Base-by-base conservation (phyloP, 2,888 invertebrate genomes). In the Caenorhabditis plicata region DNA sequence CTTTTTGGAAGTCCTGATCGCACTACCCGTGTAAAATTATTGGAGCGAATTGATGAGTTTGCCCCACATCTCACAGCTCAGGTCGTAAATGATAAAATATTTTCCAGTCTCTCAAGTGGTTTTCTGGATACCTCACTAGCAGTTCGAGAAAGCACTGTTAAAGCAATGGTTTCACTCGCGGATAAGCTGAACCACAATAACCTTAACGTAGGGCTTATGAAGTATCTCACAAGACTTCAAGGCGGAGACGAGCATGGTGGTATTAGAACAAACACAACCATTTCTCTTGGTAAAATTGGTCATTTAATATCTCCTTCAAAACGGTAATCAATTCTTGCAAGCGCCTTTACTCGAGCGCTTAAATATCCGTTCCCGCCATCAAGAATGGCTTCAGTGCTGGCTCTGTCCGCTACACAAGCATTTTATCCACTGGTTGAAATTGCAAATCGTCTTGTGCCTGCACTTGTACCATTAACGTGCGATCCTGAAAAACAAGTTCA, bases 211-310 rank as follows among this genome's bases (percentile, higher is more conserved):
- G 96, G 98, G 83, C 88, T 95, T 33, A 84, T 98, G 81, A 87
- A 91, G 68, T 93, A 96, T 84, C 94, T 98, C 84, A 95, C 95
- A 0, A 85, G 93, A 58, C 85, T 98, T 15, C 51, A 57, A 77
- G 77, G 77, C 17, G 69, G 72, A 4, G 81, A 81, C 41, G 80
- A 80, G 39, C 81, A 87, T 85, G 87, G 87, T 46, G 87, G 87
- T 31, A 87, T 88, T 45, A 87, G 96, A 75, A 96, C 98, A 7
- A 98, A 98, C 83, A 96, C 96, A 11, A 96, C 95, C 13, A 93
- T 99, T 22, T 99, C 98, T 82, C 86, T 98, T 53, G 96, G 96
- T 56, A 98, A 98, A 85, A 91, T 99, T 68, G 94, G 95, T 4
- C 88, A 90, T 56, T 90, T 92, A 83, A 85, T 98, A 42, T 91